Evolutionary conservation across 1,140 invertebrate species (phyloP).

Genomic region (Drosophila sp.): DNA sequence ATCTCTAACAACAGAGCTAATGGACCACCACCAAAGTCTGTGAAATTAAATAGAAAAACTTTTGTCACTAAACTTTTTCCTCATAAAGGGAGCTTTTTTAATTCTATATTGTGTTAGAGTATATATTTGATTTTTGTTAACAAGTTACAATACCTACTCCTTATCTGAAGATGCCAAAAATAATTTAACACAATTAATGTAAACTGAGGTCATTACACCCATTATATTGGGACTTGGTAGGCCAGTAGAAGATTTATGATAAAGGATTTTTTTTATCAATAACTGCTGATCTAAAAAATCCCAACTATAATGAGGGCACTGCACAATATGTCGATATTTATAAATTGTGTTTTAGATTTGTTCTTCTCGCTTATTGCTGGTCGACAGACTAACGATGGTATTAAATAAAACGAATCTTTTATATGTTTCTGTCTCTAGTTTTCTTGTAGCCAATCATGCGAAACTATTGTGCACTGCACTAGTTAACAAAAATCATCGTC

Average conservation of each 20-base stretch:
- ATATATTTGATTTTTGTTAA: no score
- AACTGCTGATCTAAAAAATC: conserved; percentile 85
- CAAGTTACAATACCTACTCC: no score
- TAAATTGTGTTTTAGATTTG: conserved; percentile 8
- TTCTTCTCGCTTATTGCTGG: not conserved
- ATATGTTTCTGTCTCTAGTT: conserved; percentile 13
- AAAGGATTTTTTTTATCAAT: conserved; percentile 51
- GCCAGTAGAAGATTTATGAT: conserved; percentile 76
- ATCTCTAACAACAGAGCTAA: no score
- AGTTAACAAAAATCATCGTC: no score
- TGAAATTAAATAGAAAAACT: no score
- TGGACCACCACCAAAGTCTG: no score
- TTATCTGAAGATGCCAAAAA: no score
- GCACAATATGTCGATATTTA: not conserved
- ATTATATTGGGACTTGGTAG: conserved; percentile 85
- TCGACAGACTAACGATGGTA: conserved; percentile 34
- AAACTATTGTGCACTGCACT: no score
- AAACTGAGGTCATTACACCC: conserved; percentile 71
- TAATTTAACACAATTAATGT: not conserved
- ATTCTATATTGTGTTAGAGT: no score
- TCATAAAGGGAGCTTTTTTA: no score
- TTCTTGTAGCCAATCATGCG: conserved; percentile 14
- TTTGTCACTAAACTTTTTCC: no score
- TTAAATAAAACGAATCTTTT: conserved; percentile 20
- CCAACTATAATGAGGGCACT: conserved; percentile 82